Base-by-base conservation (phyloP, 2,888 invertebrate genomes). In the Archips xylosteana region DNA sequence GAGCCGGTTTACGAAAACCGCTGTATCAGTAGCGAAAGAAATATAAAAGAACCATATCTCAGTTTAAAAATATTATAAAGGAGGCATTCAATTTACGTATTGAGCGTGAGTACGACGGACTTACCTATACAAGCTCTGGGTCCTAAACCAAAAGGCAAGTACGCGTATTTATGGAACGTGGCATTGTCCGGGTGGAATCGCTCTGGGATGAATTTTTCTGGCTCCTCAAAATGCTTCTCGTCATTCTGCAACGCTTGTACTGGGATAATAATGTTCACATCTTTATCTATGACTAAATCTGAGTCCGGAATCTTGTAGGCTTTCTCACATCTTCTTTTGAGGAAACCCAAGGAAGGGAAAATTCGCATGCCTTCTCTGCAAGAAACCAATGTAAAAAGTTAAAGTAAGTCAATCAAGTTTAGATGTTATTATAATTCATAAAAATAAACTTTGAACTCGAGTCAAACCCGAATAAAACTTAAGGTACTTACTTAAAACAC, bases 261-360 rank as follows among this genome's bases (percentile, higher is more conserved):
- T 3, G 70, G 70, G 15, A 71, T 15, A 8, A 64, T 57, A 5
- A 71, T 47, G 36, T 47, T 45, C 12, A 47, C 47, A 6, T 36
- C 45, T 12, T 57, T 47, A 1, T 64, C 70, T 5, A 71, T 64
- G 5, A 57, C 57, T 57, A 71, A 64, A 4, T 64, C 34, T 1
- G 78, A 45, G 5, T 78, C 77, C 15, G 87, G 71, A 42, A 92
- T 84, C 8, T 72, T 80, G 63, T 80, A 83, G 39, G 59, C 76
- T 49, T 75, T 83, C 0, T 85, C 82, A 73, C 90, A 90, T 5
- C 82, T 83, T 68, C 91, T 82, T 60, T 87, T 81, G 6, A 91
- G 74, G 8, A 79, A 80, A 3, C 89, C 91, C 0, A 88, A 61
- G 0, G 91, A 85, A 0, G 91, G 89, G 63, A 89, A 87, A 57